Evolutionary conservation across 2,113 vertebrate genomes (phyloP).

Genomic region (Poicephalus meyeri): DNA sequence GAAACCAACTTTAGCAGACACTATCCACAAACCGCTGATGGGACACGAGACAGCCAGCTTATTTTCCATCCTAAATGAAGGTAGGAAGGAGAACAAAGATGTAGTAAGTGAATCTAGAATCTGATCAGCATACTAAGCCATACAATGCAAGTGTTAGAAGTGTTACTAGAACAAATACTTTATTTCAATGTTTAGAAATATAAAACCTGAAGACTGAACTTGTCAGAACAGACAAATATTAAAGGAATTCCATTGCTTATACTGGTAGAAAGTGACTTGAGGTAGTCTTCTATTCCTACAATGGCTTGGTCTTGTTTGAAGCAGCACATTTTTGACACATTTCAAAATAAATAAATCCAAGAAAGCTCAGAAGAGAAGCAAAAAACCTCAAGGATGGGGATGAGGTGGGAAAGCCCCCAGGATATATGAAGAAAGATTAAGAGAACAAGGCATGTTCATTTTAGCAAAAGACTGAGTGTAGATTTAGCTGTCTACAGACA

Average conservation of each 20-base stretch:
- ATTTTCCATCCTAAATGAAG: not conserved
- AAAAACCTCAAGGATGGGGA: not conserved
- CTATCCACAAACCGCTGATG: not conserved
- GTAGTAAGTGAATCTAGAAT: not conserved
- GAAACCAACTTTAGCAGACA: not conserved
- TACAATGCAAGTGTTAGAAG: rapidly evolving
- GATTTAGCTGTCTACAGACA: not conserved
- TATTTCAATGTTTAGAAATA: not conserved
- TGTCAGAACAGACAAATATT: not conserved
- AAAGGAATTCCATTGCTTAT: not conserved
- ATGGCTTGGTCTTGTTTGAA: not conserved
- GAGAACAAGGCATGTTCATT: not conserved
- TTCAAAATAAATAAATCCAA: not conserved
- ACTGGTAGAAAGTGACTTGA: not conserved
- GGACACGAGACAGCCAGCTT: not conserved
- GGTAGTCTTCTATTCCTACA: not conserved
- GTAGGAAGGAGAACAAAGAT: not conserved
- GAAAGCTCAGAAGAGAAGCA: not conserved
- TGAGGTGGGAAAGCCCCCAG: rapidly evolving
- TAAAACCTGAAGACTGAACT: not conserved
- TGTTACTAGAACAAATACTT: not conserved
- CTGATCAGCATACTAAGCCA: not conserved
- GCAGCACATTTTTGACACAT: not conserved
- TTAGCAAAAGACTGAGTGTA: not conserved
- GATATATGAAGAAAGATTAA: not conserved